Evolutionary conservation across 2,113 vertebrate genomes (phyloP).

Genomic region (Aleadryas rufinucha): DNA sequence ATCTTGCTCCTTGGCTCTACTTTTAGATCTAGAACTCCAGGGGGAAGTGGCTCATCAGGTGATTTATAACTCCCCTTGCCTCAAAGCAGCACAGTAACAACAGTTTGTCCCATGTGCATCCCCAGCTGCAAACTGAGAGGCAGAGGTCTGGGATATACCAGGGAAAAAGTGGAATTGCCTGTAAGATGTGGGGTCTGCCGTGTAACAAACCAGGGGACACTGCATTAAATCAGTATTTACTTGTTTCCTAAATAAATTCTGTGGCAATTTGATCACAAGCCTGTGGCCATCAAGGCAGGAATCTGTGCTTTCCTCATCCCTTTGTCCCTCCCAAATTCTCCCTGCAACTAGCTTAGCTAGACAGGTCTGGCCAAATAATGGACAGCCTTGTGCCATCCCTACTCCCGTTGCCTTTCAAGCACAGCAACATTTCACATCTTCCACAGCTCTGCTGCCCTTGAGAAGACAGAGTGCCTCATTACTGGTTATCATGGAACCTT

Average conservation of each 20-base stretch:
- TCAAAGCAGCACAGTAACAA: rapidly evolving
- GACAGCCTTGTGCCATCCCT: neutral
- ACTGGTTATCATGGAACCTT: neutral
- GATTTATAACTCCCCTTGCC: neutral
- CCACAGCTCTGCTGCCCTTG: neutral
- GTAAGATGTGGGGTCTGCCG: neutral
- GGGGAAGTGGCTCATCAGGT: neutral
- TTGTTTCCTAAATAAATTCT: neutral
- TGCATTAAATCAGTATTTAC: neutral
- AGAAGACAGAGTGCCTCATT: slow-evolving; percentile 43
- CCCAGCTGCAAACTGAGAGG: neutral
- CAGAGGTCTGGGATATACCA: neutral
- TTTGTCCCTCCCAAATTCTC: neutral
- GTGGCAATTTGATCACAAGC: neutral
- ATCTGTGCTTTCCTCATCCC: neutral
- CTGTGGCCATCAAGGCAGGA: neutral
- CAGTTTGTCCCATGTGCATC: neutral
- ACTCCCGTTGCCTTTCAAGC: neutral
- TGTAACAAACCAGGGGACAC: neutral
- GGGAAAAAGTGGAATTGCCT: neutral
- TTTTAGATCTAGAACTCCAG: neutral
- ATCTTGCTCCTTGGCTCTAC: neutral
- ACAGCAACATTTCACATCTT: neutral
- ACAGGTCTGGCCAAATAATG: neutral
- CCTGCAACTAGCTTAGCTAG: neutral